A percentile compares a stretch with the other conserved stretches of the same genome.
Conservation (phyloP, 2,113 vertebrate genomes). For the Budorcas taxicolor region DNA sequence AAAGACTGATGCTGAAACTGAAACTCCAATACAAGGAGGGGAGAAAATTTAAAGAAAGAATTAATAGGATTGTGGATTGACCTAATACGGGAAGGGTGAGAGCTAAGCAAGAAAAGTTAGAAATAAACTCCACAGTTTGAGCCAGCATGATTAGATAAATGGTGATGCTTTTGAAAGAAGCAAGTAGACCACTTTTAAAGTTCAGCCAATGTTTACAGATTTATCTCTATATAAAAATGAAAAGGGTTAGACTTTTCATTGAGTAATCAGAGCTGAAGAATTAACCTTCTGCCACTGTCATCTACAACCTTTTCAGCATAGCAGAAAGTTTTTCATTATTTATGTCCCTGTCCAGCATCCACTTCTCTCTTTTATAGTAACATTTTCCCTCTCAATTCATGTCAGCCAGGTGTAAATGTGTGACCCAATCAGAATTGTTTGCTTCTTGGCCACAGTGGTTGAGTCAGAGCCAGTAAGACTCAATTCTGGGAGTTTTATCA, state of each 20-base stretch:
- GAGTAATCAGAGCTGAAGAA: conserved; percentile 12
- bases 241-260: not conserved
- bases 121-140: not conserved
- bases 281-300: not conserved
- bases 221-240: conserved; percentile 1
- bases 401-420: not conserved
- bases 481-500: not conserved
- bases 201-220: not conserved
- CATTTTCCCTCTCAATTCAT: not conserved
- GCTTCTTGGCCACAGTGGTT: not conserved
- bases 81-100: not conserved
- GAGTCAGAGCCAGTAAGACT: not conserved
- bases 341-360: not conserved
- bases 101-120: not conserved
- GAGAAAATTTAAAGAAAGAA: not conserved
- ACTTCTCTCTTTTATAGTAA: not conserved
- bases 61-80: not conserved
- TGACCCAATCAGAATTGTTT: not conserved
- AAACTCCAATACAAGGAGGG: not conserved
- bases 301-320: not conserved
- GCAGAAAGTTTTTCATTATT: not conserved
- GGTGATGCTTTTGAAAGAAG: not conserved
- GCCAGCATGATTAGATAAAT: not conserved
- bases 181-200: conserved; percentile 24
- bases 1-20: not conserved